Percentiles rank a stretch among this genome's conserved stretches.
Evolutionary conservation across 1,140 invertebrate species (phyloP).

Genomic region (Megalonaias nervosa): DNA sequence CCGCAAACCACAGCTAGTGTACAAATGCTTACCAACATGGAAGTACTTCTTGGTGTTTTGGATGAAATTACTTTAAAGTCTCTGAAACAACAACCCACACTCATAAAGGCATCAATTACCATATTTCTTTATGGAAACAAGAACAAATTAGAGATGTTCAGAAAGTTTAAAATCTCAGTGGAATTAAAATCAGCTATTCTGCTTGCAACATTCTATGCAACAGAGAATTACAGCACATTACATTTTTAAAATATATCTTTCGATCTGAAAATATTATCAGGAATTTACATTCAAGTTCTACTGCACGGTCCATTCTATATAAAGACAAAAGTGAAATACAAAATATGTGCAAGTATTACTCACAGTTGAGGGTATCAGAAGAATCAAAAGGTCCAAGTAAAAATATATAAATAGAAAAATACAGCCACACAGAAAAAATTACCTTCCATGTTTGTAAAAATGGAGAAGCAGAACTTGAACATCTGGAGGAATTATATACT

Average conservation of each 20-base stretch:
- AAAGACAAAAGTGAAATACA: background rate
- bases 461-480: no score
- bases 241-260: background rate
- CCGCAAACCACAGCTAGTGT: no score
- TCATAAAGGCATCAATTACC: slow-evolving; percentile 2
- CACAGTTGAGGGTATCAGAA: slow-evolving; percentile 11
- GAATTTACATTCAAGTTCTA: background rate
- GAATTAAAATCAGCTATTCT: background rate
- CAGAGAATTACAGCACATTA: slow-evolving; percentile 3
- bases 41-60: slow-evolving; percentile 27
- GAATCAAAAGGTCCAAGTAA: slow-evolving; percentile 1
- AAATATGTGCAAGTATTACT: background rate
- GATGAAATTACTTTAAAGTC: slow-evolving; percentile 19
- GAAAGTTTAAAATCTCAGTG: background rate
- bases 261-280: slow-evolving; percentile 3
- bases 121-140: slow-evolving; percentile 20
- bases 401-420: no score
- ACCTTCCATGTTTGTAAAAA: no score
- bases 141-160: background rate
- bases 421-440: no score
- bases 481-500: no score
- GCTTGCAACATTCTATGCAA: background rate
- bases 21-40: slow-evolving; percentile 24
- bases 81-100: slow-evolving; percentile 8
- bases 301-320: background rate